These are phyloP conservation scores for Drosophila engyochracea DNA, from an alignment of 2,888 invertebrate species.

Conservation along the genomic window DNA sequence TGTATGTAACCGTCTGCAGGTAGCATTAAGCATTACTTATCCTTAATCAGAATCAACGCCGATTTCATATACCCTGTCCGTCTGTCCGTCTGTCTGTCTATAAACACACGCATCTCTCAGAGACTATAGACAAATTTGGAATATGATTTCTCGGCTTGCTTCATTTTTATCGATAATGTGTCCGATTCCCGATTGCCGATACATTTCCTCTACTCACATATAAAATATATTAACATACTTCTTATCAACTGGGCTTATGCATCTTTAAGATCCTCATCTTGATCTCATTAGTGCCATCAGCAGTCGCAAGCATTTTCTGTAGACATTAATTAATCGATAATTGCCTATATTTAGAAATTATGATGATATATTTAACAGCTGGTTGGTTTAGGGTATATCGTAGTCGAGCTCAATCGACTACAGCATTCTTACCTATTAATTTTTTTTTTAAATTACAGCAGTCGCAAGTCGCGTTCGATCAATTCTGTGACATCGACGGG, in stretches of 20 bases:
- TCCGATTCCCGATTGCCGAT: background rate
- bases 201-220: background rate
- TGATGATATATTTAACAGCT: background rate
- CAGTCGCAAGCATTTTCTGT: no score
- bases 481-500: slow-evolving; percentile 85
- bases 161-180: background rate
- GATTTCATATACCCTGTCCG: background rate
- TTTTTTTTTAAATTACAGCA: slow-evolving; percentile 64
- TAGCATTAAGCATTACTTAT: background rate
- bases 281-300: no score
- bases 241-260: no score
- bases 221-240: background rate
- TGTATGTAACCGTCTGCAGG: background rate
- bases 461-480: slow-evolving; percentile 85
- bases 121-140: background rate
- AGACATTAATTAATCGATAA: no score
- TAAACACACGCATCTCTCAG: background rate
- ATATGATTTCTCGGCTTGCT: background rate
- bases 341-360: no score
- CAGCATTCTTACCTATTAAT: background rate
- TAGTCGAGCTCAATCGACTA: background rate
- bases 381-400: background rate
- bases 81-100: background rate
- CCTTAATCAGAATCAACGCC: background rate
- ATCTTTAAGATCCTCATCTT: no score